Evolutionary conservation across 2,113 vertebrate species (phyloP).

Genomic region (Emydura subglobosa): DNA sequence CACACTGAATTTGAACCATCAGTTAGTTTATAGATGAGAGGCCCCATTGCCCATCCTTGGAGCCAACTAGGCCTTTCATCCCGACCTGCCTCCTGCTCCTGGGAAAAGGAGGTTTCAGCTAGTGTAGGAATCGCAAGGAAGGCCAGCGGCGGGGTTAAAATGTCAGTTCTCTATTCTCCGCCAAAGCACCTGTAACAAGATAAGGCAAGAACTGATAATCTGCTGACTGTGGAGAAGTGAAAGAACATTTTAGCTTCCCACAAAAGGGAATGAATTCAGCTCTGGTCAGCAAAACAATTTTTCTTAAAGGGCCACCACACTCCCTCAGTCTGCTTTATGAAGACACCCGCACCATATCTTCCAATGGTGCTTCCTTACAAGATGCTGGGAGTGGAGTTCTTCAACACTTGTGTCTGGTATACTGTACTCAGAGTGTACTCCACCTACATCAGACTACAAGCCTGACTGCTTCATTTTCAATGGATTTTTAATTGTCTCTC

Average conservation of each 20-base stretch:
- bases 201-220: not conserved
- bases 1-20: not conserved
- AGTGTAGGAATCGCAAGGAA: not conserved
- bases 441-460: fast-evolving
- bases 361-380: not conserved
- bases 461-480: not conserved
- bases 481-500: not conserved
- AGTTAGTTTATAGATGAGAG: not conserved
- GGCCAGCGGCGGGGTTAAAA: not conserved
- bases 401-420: not conserved
- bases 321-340: not conserved
- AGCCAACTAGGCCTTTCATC: not conserved
- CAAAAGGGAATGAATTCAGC: not conserved
- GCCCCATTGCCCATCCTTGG: not conserved
- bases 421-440: not conserved
- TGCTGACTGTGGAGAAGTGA: not conserved
- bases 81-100: not conserved
- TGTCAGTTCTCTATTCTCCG: not conserved
- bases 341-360: not conserved
- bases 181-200: not conserved
- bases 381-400: not conserved
- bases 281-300: not conserved
- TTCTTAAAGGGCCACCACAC: not conserved
- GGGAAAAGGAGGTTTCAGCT: not conserved
- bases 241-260: not conserved